A percentile compares a stretch with the other conserved stretches of the same genome.
Conservation (phyloP, 2,113 vertebrate species). For the Danionella cerebrum region DNA sequence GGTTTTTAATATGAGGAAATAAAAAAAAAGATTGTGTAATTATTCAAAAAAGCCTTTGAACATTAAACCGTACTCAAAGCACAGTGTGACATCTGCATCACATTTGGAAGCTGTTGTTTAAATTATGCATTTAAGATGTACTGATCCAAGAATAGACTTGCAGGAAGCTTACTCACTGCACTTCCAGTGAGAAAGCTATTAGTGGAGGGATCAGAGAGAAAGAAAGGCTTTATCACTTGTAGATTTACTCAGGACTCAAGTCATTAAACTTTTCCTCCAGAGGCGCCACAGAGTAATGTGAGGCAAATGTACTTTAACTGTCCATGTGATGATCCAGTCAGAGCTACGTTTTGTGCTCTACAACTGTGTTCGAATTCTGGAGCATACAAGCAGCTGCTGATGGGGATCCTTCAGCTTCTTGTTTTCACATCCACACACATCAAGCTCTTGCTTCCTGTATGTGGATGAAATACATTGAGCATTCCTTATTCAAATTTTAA, state of each 20-base stretch:
- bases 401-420: background rate
- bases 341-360: background rate
- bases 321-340: background rate
- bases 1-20: background rate
- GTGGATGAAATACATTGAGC: background rate
- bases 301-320: background rate
- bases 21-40: background rate
- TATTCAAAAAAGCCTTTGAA: conserved; percentile 1
- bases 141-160: background rate
- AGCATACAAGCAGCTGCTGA: background rate
- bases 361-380: background rate
- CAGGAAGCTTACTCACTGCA: background rate
- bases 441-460: background rate
- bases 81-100: background rate
- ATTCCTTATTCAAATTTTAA: background rate
- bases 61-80: background rate
- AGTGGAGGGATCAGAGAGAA: conserved; percentile 13
- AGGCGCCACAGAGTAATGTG: conserved; percentile 26
- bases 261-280: conserved; percentile 19
- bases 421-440: background rate
- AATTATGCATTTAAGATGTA: background rate
- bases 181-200: background rate
- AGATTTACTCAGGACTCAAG: conserved; percentile 13
- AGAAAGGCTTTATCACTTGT: background rate
- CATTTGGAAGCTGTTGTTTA: background rate